Conservation (phyloP, 2,113 vertebrate species). For the Pandion haliaetus region DNA sequence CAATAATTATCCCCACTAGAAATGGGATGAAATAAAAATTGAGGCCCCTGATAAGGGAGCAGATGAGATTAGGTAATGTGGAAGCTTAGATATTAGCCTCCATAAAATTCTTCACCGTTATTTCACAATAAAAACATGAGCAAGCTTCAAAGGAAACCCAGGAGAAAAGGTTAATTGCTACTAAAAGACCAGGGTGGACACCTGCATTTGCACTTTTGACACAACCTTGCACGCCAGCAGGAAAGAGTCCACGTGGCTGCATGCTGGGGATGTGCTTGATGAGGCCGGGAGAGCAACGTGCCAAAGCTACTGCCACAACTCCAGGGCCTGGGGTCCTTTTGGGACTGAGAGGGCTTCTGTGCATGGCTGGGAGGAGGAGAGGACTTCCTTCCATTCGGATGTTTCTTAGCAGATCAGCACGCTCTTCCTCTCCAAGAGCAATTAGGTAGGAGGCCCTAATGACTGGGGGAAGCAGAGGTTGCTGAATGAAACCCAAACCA, state of each 20-base stretch:
- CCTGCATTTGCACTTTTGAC: constrained; percentile 71
- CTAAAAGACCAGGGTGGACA: constrained; percentile 83
- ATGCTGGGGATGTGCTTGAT: constrained; percentile 26
- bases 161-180: constrained; percentile 88
- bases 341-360: neutral
- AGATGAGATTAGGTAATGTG: constrained; percentile 70
- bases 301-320: constrained; percentile 37
- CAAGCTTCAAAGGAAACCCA: constrained; percentile 80
- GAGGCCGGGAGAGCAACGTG: neutral
- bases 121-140: constrained; percentile 82
- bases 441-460: constrained; percentile 2
- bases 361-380: neutral
- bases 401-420: constrained; percentile 6
- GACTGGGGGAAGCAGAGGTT: neutral
- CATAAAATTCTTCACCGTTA: constrained; percentile 73
- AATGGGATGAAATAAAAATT: constrained; percentile 46
- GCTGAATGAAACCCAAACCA: neutral
- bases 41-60: constrained; percentile 39
- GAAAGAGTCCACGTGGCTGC: constrained; percentile 75
- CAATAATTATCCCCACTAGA: constrained; percentile 45
- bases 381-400: constrained; percentile 57
- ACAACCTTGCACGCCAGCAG: constrained; percentile 75
- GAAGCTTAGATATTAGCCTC: constrained; percentile 83
- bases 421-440: constrained; percentile 56
- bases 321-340: neutral